Evolutionary conservation across 2,888 invertebrate genomes (phyloP), one percentile per base, ranked within the genome.

Genomic region (Leucophenga maculata): DNA sequence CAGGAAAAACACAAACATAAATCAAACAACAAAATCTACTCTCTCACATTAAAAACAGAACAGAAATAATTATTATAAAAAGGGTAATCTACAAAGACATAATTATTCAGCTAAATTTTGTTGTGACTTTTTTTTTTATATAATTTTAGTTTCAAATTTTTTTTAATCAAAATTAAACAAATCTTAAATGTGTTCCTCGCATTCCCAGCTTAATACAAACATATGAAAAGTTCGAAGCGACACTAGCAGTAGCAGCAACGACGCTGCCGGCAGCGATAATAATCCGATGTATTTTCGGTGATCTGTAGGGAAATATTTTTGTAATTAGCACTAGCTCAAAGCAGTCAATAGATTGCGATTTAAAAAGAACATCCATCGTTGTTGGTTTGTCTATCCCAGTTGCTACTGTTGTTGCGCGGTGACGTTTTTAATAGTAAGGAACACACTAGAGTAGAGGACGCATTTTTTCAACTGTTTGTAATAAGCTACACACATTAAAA

Each of bases 171-270:
- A 68, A 65, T 66, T 18, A 48, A 59, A 52, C 26, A 68, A 48
- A 32, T 65, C 65, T 52, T 69, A 72, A 73, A 74, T 75, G 74
- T 76, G 73, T 75, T 77, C 74, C 79, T 79, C 76, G 75, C 80
- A 77, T 77, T 80, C 76, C 70, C 32, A 62, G 39, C 54, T 57
- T 26, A 57, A 57, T 31, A 54, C 54, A 54, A 54, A 20, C 14
- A 32, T 16, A 32, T n/a, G 18, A 31, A 50, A 44, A 16, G 16
- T 26, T 22, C 65, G 44, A 22, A 18, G 18, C 32, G 22, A 57
- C 11, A 39, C 57, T 6, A 14, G 39, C 39, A n/a, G 16, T 2
- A 57, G 18, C 18, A 62, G 44, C 22, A 67, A 57, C 26, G 14
- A 57, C 14, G 26, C 18, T 57, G 55, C 6, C 26, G 55, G 22